Conservation (phyloP, 1,140 invertebrate genomes). For the Aplysia californica region DNA sequence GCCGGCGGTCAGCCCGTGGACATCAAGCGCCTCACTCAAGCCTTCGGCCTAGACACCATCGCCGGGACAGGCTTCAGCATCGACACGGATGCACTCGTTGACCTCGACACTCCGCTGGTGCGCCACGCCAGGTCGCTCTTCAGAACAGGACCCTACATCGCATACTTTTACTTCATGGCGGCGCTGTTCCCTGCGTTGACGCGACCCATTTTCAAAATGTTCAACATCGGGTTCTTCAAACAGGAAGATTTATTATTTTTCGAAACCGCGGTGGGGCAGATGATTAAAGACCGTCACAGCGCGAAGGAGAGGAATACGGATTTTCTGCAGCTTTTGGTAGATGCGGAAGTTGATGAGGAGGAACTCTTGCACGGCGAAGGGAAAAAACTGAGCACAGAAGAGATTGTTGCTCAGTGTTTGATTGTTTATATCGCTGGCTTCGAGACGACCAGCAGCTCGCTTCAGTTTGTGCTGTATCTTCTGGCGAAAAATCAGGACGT, state of each 20-base stretch:
- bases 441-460: no score
- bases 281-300: not conserved
- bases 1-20: not conserved
- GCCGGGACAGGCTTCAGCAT: constrained; percentile 72
- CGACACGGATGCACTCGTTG: constrained; percentile 69
- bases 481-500: no score
- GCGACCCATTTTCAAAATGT: not conserved
- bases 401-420: no score
- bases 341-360: not conserved
- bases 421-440: no score
- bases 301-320: not conserved
- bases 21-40: constrained; percentile 35
- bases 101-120: constrained; percentile 61
- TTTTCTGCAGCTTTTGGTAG: constrained; percentile 1
- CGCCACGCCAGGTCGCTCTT: constrained; percentile 44
- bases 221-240: constrained; percentile 8
- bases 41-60: constrained; percentile 74
- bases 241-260: constrained; percentile 14
- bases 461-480: no score
- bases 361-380: no score
- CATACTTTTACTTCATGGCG: not conserved
- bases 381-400: no score
- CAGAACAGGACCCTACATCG: not conserved
- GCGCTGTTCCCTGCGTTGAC: not conserved
- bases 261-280: not conserved